Evolutionary conservation across 2,797 vertebrate genomes (phyloP), one percentile per base, ranked within the genome.

Genomic region (Pterois miles): DNA sequence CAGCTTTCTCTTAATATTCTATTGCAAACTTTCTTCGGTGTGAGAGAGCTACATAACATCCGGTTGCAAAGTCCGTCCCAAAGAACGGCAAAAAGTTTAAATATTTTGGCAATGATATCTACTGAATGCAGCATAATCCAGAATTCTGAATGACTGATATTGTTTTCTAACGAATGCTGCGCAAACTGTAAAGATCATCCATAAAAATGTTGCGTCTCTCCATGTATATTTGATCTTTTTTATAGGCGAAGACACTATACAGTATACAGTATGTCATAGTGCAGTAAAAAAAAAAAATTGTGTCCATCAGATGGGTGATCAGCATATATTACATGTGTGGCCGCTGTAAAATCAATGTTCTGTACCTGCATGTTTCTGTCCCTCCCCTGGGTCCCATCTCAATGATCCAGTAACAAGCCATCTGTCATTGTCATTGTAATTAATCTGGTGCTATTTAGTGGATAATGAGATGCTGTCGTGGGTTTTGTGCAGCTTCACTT

Each of bases 371-470:
- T 89, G 86, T 85, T 87, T 78, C 78, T 46, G 60, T 63, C 79
- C 70, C 65, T 88, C 88, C 86, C 81, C 62, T 60, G 83, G 60
- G 90, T 81, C 73, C 74, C 87, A 76, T 91, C 82, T 80, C 91
- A 93, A 85, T 93, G 91, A 94, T 93, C 91, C 89, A 80, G 88
- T 87, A 93, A 94, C 86, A 85, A 92, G 90, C 94, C 93, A 95
- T 95, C 93, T 95, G 94, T 96, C 94, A 94, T 86, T 92, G 92
- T 95, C 94, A 94, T 88, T 93, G 90, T 94, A 95, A 96, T 96
- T 94, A 95, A 95, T 95, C 92, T 93, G 92, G 82, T 82, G 91
- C 92, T 92, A 95, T 95, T 95, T 93, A 95, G 91, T 92, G 91
- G 93, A 89, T 95, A 95, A 95, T 94, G 90, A 94, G 94, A 94